Evolutionary conservation across 2,113 vertebrate species (phyloP).

Genomic region (Beaufortia kweichowensis): DNA sequence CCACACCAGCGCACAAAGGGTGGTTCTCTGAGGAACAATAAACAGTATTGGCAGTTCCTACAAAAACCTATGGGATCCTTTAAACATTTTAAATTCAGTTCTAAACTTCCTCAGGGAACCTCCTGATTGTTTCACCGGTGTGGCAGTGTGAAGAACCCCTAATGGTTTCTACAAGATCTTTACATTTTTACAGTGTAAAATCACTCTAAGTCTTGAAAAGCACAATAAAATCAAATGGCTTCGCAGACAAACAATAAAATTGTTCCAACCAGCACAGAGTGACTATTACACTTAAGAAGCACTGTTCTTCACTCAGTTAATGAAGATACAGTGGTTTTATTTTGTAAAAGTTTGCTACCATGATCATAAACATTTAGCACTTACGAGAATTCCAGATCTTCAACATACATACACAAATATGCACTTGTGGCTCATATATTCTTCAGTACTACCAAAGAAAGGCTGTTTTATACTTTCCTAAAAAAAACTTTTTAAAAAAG

Average conservation of each 20-base stretch:
- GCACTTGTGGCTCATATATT: conserved; percentile 40
- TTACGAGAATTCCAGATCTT: not conserved
- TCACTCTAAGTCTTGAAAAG: conserved; percentile 32
- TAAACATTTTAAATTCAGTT: too few species aligned
- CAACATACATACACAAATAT: conserved; percentile 45
- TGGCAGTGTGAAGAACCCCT: too few species aligned
- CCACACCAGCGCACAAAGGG: too few species aligned
- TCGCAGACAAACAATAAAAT: conserved; percentile 29
- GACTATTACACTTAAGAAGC: conserved; percentile 41
- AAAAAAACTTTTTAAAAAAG: conserved; percentile 73
- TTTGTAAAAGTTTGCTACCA: not conserved
- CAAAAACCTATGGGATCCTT: too few species aligned
- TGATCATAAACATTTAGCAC: conserved; percentile 15
- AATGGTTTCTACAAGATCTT: too few species aligned
- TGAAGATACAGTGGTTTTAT: conserved; percentile 31
- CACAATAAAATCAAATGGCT: conserved; percentile 21
- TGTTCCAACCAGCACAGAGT: conserved; percentile 31
- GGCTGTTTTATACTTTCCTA: conserved; percentile 58
- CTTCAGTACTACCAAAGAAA: conserved; percentile 36
- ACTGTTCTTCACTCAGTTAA: conserved; percentile 36
- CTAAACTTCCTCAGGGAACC: too few species aligned
- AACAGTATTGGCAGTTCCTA: too few species aligned
- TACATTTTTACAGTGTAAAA: too few species aligned
- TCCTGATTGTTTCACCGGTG: too few species aligned
- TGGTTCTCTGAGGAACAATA: too few species aligned